These are phyloP conservation scores for Machaerirhynchus nigripectus DNA, from an alignment of 2,113 vertebrate species.

Conservation along the genomic window DNA sequence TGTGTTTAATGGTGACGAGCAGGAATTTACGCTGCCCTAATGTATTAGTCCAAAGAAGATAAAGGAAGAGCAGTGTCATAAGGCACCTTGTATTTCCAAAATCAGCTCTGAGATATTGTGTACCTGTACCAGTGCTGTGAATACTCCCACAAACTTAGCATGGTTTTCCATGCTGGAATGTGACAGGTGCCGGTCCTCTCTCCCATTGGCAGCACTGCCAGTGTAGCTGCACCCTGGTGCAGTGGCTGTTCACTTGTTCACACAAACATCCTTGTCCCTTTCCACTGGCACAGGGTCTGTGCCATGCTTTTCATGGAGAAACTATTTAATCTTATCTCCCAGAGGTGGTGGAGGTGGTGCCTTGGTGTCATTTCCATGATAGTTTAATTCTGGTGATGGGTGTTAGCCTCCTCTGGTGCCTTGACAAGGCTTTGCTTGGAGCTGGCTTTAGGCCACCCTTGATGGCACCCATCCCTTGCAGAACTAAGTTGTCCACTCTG, in stretches of 20 bases:
- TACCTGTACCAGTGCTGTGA: not conserved
- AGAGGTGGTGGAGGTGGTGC: not conserved
- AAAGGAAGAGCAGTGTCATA: not conserved
- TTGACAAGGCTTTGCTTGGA: not conserved
- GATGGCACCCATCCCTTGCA: not conserved
- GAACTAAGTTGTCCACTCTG: not conserved
- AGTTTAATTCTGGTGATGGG: not conserved
- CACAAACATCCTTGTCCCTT: fast-evolving
- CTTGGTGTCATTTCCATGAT: not conserved
- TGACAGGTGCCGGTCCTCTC: not conserved
- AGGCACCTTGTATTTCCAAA: not conserved
- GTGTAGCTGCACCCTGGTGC: not conserved
- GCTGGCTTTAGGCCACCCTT: not conserved
- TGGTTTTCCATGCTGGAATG: not conserved
- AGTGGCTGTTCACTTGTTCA: not conserved
- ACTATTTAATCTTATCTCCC: not conserved
- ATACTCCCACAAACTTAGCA: not conserved
- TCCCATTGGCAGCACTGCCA: not conserved
- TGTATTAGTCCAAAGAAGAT: not conserved
- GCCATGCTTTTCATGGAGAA: not conserved
- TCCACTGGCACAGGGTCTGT: not conserved
- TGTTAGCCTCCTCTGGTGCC: not conserved
- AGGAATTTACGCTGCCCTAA: not conserved
- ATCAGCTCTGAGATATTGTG: not conserved
- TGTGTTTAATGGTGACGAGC: not conserved